Evolutionary conservation across 2,888 invertebrate species (phyloP), one percentile per base, ranked within the genome.

Genomic region (Steromphala cineraria): DNA sequence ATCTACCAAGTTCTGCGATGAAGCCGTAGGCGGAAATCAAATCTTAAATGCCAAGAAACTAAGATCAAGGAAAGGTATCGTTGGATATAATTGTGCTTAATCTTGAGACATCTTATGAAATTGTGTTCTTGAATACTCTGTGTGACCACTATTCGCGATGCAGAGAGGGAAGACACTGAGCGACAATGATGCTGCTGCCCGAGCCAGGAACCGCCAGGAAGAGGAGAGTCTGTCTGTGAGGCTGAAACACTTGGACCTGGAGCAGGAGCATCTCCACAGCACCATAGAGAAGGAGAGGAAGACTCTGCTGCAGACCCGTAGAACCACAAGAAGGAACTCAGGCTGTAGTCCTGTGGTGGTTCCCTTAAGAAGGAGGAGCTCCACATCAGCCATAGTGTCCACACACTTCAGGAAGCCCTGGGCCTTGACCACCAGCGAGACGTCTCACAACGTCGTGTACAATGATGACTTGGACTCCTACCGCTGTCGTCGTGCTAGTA

Each of bases 401-500:
- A 82, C 77, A 19, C 71, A 86, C 17, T 82, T 85, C n/a, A 79
- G 78, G 15, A 82, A 85, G 19, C 89, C 88, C 0, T 89, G 89
- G 89, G 87, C 87, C 4, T 87, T 87, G 77, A 84, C 87, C 24
- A 85, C 84, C 7, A 82, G 80, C 78, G 84, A 83, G 67, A 85
- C 86, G 1, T 88, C 89, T 0, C 84, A 87, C 75, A 89, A 89
- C 74, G 84, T 81, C 0, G 80, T 85, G 28, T 89, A 87, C 74
- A 83, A 84, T 28, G 86, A 89, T 17, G 53, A 28, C 15, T 31
- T 67, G 28, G 62, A 46, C 31, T 52, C 78, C 7, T 67, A 62
- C n/a, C 62, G 24, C 19, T 40, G 36, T 52, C 21, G 52, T 5
- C 56, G 31, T 17, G 19, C 13, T 24, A 67, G 62, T 40, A 15